phyloP scores from a whole-genome alignment of 2,797 vertebrate genomes.

The Ficedula albicollis region DNA sequence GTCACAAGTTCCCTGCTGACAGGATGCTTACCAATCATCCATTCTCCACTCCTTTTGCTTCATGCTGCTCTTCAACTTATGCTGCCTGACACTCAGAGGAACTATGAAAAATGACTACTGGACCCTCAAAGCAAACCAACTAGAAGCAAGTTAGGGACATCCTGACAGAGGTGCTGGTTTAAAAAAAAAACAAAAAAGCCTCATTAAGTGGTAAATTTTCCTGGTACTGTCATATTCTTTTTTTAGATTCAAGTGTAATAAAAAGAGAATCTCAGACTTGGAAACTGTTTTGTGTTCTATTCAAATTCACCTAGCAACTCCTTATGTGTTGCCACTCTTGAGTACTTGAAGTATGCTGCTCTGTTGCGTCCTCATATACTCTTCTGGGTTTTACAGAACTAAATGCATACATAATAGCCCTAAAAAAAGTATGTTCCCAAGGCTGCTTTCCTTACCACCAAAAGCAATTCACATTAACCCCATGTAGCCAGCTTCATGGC shows the following conservation, averaged over 20 bases:
- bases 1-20: neutral
- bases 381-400: neutral
- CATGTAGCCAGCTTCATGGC: neutral
- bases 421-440: neutral
- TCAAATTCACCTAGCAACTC: conserved; percentile 7
- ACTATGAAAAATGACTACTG: neutral
- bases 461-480: neutral
- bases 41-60: neutral
- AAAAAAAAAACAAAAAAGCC: neutral
- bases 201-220: neutral
- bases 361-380: neutral
- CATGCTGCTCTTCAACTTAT: neutral
- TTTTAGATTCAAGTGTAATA: neutral
- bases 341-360: neutral
- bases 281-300: neutral
- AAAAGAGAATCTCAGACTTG: neutral
- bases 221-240: neutral
- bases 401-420: neutral
- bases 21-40: neutral
- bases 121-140: neutral
- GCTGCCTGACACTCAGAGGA: neutral
- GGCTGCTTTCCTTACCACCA: neutral
- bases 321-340: neutral
- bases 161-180: neutral
- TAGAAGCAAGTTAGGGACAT: neutral